phyloP scores from a whole-genome alignment of 2,888 invertebrate genomes.

The Acanthoscelides obtectus region DNA sequence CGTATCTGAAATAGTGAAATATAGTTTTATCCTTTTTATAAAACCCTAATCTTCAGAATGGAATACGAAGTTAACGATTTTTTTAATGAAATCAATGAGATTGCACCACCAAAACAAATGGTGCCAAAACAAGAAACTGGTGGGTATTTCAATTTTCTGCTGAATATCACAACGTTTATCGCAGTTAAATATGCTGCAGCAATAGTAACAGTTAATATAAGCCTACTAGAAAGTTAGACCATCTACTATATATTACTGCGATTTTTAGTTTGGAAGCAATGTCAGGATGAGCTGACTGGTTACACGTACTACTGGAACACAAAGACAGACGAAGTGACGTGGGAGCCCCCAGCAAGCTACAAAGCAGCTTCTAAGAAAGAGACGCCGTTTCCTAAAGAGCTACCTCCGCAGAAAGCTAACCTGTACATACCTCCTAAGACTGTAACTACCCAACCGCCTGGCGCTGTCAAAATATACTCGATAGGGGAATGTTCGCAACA shows the following conservation, averaged over 20 bases:
- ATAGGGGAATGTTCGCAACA: constrained; percentile 6
- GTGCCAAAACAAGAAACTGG: constrained; percentile 15
- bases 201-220: too few relatives aligned
- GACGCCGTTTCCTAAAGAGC: not conserved
- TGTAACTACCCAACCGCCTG: constrained; percentile 7
- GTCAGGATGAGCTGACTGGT: constrained; percentile 56
- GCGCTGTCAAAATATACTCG: constrained; percentile 26
- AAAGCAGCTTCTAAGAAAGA: constrained; percentile 23
- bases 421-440: constrained; percentile 10
- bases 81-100: constrained; percentile 45
- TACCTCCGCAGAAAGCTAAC: constrained; percentile 14
- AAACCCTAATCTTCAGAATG: constrained; percentile 24
- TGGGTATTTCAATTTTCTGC: constrained; percentile 13
- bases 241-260: not conserved
- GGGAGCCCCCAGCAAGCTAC: constrained; percentile 57
- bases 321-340: constrained; percentile 59
- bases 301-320: constrained; percentile 64
- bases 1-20: too few relatives aligned
- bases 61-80: constrained; percentile 44
- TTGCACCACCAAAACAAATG: constrained; percentile 31
- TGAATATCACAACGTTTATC: too few relatives aligned
- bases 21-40: not conserved
- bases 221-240: too few relatives aligned
- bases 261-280: constrained; percentile 60
- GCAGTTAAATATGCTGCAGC: too few relatives aligned